Evolutionary conservation across 37 sponge, comb jelly and placozoan species (phyloP), one percentile per base, ranked within the genome.

Genomic region (Eunapius fragilis): DNA sequence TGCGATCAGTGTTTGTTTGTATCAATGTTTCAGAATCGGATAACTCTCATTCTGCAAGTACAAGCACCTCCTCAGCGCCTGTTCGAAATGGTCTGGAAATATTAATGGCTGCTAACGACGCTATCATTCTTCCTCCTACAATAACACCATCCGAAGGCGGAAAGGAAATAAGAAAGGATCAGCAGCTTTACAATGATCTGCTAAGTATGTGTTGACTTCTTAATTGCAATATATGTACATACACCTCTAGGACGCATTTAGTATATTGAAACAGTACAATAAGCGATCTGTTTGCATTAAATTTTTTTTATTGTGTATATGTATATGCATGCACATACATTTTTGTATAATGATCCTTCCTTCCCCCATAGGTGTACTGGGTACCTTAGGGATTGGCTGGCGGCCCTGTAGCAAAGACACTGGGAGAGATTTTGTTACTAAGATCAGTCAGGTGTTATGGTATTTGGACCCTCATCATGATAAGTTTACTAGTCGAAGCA

Each of bases 391-490:
- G 25, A 9, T 78, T 78, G 79, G 79, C 19, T 78, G 79, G 79
- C 35, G 58, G n/a, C 3, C 45, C 2, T 38, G 67, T 28, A 41
- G 31, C 23, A 25, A 14, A 25, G 76, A 75, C 70, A 33, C 41
- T 41, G 69, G 81, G 31, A 34, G 19, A 25, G 37, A 80, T 27
- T 80, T 68, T 80, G 67, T 80, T 14, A 80, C 28, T 26, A 35
- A n/a, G 31, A 2, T 80, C 69, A 80, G 68, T 31, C 22, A 50
- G 69, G 41, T 24, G 23, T 32, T 82, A n/a, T 82, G 83, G 83
- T 82, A 82, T 72, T 25, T 82, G 25, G 83, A 82, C 71, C 47
- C 74, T 37, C 83, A 82, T 47, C 83, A 82, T 72, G 49, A 22
- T 25, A 82, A 71, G 49, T 38, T 82, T 72, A 22, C 41, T 2